Conservation (phyloP, 2,797 vertebrate genomes). For the Phoeniculus purpureus region DNA sequence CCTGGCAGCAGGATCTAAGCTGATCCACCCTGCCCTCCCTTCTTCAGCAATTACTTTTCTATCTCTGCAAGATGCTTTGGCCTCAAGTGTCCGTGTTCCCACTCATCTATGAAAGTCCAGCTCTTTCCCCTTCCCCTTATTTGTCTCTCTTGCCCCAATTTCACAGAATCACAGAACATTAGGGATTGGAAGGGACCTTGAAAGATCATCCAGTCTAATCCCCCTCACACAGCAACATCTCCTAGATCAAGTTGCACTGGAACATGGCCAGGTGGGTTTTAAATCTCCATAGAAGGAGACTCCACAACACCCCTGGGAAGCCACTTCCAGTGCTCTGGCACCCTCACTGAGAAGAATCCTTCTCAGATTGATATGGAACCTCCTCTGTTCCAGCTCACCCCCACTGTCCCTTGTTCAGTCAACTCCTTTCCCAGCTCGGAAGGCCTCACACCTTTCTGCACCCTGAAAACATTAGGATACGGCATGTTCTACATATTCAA, state of each 20-base stretch:
- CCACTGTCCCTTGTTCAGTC: too few relatives aligned
- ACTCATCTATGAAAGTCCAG: background rate
- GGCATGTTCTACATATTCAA: accelerated
- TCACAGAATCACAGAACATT: background rate
- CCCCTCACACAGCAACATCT: too few relatives aligned
- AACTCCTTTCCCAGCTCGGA: background rate
- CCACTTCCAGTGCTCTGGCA: too few relatives aligned
- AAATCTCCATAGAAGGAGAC: too few relatives aligned
- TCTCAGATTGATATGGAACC: too few relatives aligned
- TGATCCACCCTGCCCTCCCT: background rate
- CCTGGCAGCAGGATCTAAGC: background rate
- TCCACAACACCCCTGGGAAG: too few relatives aligned
- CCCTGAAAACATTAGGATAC: accelerated
- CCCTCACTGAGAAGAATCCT: too few relatives aligned
- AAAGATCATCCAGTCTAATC: too few relatives aligned
- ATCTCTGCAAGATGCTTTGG: accelerated
- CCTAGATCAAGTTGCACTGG: too few relatives aligned
- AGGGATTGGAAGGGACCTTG: too few relatives aligned
- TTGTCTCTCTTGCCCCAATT: background rate
- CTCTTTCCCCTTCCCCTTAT: background rate
- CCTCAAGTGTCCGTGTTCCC: background rate
- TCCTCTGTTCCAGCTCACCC: background rate
- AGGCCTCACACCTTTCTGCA: background rate
- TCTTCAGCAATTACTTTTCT: background rate
- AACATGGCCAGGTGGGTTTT: too few relatives aligned